A percentile compares a stretch with the other conserved stretches of the same genome.
phyloP scores from a whole-genome alignment of 2,113 vertebrate genomes.

The Halcyon malimbica region DNA sequence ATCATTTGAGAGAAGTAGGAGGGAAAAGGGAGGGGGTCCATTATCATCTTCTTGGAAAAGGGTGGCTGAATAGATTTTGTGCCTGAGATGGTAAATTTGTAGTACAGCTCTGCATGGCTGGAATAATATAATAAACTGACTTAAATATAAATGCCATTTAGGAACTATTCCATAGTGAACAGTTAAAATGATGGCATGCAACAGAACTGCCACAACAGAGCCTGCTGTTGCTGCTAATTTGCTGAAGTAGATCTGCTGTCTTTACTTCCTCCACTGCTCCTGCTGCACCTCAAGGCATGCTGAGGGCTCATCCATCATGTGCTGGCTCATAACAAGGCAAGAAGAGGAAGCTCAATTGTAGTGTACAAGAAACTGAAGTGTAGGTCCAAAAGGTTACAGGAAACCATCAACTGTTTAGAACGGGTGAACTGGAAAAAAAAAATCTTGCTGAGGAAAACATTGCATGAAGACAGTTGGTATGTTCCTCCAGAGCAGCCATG shows the following conservation, averaged over 20 bases:
- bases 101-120: constrained; percentile 30
- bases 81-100: constrained; percentile 20
- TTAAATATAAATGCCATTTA: constrained; percentile 42
- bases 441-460: not conserved
- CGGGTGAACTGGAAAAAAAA: not conserved
- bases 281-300: constrained; percentile 20
- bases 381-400: constrained; percentile 2
- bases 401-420: constrained; percentile 6
- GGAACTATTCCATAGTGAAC: constrained; percentile 21
- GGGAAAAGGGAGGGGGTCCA: not conserved
- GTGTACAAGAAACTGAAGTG: not conserved
- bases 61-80: constrained; percentile 23
- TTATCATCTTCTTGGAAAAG: constrained; percentile 4
- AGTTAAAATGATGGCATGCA: constrained; percentile 35
- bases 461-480: not conserved
- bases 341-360: not conserved
- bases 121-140: constrained; percentile 17
- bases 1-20: not conserved
- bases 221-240: constrained; percentile 46
- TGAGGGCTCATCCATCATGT: constrained; percentile 33
- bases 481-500: not conserved
- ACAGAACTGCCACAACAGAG: constrained; percentile 32
- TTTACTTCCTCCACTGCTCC: constrained; percentile 12
- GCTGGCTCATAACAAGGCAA: not conserved
- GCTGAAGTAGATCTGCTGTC: constrained; percentile 11